Base-by-base conservation (phyloP, 2,888 invertebrate genomes). In the Epirrita christyi region DNA sequence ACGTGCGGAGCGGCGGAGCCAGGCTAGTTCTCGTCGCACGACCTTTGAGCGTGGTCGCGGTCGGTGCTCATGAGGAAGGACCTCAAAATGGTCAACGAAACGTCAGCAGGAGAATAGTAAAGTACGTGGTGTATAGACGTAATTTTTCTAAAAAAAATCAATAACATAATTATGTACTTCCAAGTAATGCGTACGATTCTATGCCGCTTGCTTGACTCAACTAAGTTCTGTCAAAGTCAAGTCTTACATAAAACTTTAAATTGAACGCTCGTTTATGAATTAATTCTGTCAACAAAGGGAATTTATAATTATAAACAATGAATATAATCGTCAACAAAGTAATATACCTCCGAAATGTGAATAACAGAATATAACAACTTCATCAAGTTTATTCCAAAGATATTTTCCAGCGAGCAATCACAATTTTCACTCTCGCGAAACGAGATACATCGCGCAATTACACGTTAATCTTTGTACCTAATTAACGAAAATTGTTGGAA, bases 391-490 rank as follows among this genome's bases (percentile, higher is more conserved):
- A 73, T 71, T 67, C 75, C 72, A 72, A 74, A 80, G 72, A 72
- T 63, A 75, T 70, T 70, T 68, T 67, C 59, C 64, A 62, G 70
- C 51, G 66, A 71, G 72, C 70, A 78, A 78, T 77, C 73, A 76
- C 69, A 75, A 73, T 72, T 80, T 76, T 75, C 77, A 78, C 72
- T 75, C 67, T 74, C 70, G 72, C 68, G 74, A 70, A 74, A 73
- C 72, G 69, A 74, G 72, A 71, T 72, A 61, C 66, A 50, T 64
- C 68, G 61, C 64, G 62, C 68, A 73, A 70, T 75, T 75, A 70
- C 60, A 71, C 66, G 68, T 75, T 70, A 71, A 71, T 71, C 68
- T 71, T 55, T 13, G 70, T 70, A n/a, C n/a, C 8, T 29, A 74
- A 79, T 76, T 78, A 75, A 72, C 68, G 59, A 70, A 75, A 73